Percentiles rank a stretch among this genome's conserved stretches.
Evolutionary conservation across 2,888 invertebrate species (phyloP).

Genomic region (Meiosimyza decipiens): DNA sequence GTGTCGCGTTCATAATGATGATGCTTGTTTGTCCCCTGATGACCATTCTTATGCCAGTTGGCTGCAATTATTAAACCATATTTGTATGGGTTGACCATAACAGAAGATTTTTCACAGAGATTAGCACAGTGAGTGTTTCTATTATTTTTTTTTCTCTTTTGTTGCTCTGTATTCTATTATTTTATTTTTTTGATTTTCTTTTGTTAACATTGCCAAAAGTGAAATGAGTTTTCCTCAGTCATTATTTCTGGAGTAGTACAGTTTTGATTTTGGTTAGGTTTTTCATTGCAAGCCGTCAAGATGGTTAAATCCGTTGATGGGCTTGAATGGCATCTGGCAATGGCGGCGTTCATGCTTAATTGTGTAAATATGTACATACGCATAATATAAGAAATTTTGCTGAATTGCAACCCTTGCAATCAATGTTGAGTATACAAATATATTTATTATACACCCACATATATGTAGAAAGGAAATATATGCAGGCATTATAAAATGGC

Average conservation of each 20-base stretch:
- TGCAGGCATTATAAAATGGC: too few relatives aligned
- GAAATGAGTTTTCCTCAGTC: slow-evolving; percentile 8
- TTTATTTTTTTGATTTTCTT: slow-evolving; percentile 7
- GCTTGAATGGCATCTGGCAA: slow-evolving; percentile 29
- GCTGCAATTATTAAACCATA: slow-evolving; percentile 40
- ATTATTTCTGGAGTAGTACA: slow-evolving; percentile 11
- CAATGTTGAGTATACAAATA: background rate
- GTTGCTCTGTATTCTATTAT: background rate
- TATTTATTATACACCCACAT: background rate
- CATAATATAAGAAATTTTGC: background rate
- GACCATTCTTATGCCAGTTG: slow-evolving; percentile 32
- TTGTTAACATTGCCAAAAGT: slow-evolving; percentile 26
- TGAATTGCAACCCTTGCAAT: slow-evolving; percentile 23
- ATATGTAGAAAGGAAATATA: background rate
- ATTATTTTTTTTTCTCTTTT: slow-evolving; percentile 8
- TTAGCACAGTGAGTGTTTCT: slow-evolving; percentile 36
- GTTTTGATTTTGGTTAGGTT: slow-evolving; percentile 15
- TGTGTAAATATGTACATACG: slow-evolving; percentile 7
- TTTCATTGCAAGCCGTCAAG: slow-evolving; percentile 4
- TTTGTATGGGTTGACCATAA: slow-evolving; percentile 36
- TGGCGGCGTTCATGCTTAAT: slow-evolving; percentile 9
- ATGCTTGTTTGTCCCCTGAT: background rate
- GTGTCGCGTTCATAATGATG: slow-evolving; percentile 20
- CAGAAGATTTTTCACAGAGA: slow-evolving; percentile 44
- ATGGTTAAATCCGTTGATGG: slow-evolving; percentile 8